These are phyloP conservation scores for Psophia crepitans DNA, from an alignment of 2,113 vertebrate genomes.

Conservation along the genomic window DNA sequence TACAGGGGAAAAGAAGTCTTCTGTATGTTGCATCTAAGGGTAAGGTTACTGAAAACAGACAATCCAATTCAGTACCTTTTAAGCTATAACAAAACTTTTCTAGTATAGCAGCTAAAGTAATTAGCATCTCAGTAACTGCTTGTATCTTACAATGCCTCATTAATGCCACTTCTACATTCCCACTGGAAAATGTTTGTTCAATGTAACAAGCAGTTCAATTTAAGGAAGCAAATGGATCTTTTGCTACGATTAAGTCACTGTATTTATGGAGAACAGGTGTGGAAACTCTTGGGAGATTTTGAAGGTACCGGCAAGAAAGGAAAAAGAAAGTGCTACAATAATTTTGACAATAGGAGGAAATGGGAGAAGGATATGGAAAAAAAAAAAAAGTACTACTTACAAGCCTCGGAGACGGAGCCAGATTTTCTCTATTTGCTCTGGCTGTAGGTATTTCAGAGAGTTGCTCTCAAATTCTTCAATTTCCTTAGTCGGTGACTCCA, in stretches of 20 bases:
- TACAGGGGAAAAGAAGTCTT: background rate
- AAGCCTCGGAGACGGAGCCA: conserved; percentile 97
- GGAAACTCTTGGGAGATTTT: conserved; percentile 33
- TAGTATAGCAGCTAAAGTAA: background rate
- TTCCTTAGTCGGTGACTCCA: conserved; percentile 98
- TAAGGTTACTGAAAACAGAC: background rate
- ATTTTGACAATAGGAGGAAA: background rate
- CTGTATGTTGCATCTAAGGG: background rate
- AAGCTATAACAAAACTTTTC: background rate
- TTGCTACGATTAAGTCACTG: conserved; percentile 14
- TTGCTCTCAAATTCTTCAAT: conserved; percentile 99
- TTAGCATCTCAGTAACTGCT: background rate
- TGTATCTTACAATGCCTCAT: background rate
- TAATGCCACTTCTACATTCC: background rate
- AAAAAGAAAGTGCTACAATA: background rate
- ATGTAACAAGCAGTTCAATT: background rate
- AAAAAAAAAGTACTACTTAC: conserved; percentile 80
- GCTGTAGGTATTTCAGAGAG: conserved; percentile 95
- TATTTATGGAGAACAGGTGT: conserved; percentile 47
- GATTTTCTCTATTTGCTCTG: conserved; percentile 98
- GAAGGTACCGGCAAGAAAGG: background rate
- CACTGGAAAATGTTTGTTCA: background rate
- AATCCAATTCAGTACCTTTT: background rate
- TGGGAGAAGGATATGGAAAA: background rate
- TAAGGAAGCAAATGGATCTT: background rate